Conservation (phyloP, 2,113 vertebrate species). For the Mobula hypostoma region DNA sequence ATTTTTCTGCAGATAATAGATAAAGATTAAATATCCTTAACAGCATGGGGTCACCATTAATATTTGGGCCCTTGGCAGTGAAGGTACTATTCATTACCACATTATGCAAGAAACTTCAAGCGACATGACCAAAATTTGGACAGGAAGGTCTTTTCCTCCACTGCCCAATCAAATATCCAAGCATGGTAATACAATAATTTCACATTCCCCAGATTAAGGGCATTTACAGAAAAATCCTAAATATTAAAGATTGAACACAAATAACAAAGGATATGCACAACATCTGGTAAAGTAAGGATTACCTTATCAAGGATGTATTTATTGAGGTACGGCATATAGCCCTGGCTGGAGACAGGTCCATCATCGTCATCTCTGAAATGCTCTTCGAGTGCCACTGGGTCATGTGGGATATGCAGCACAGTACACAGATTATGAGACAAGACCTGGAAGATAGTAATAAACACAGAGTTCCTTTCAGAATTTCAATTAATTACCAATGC, state of each 20-base stretch:
- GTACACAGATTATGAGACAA: constrained; percentile 93
- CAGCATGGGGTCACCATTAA: neutral
- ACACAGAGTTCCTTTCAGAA: neutral
- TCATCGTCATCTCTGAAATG: constrained; percentile 91
- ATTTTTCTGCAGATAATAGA: neutral
- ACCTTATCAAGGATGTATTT: constrained; percentile 74
- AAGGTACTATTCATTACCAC: neutral
- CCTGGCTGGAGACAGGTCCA: constrained; percentile 89
- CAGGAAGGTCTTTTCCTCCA: neutral
- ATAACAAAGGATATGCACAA: neutral
- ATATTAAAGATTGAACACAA: neutral
- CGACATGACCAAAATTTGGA: no score
- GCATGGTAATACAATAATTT: neutral
- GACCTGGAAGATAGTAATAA: constrained; percentile 59
- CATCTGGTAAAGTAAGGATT: neutral
- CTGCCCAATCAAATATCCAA: neutral
- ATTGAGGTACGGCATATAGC: constrained; percentile 91
- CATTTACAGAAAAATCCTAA: neutral
- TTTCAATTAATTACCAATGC: neutral
- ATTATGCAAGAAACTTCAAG: neutral
- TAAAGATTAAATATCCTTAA: neutral
- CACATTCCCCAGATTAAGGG: neutral
- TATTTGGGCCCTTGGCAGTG: neutral
- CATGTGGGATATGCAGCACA: constrained; percentile 80
- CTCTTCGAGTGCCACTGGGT: constrained; percentile 86